Conservation (phyloP, 2,797 vertebrate genomes). For the Crocodylus rhombifer region DNA sequence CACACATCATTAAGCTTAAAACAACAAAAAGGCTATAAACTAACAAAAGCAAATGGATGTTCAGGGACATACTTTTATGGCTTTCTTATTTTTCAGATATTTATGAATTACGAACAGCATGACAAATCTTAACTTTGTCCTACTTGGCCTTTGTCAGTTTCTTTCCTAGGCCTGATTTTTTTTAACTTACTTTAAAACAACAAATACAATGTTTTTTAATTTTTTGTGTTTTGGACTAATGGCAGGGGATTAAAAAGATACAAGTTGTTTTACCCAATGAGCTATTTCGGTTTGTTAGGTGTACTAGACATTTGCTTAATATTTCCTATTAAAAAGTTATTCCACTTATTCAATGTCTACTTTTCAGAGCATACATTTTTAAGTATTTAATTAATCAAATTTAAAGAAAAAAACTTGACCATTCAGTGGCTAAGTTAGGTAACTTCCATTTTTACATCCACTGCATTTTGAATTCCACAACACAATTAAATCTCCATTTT, state of each 20-base stretch:
- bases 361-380: neutral
- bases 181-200: neutral
- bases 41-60: neutral
- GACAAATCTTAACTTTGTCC: neutral
- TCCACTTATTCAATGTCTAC: neutral
- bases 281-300: neutral
- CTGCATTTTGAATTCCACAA: neutral
- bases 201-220: neutral
- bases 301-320: neutral
- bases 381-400: neutral
- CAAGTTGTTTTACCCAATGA: neutral
- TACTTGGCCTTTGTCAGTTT: slow-evolving; percentile 17
- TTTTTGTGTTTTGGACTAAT: no score
- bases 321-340: neutral
- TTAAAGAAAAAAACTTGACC: neutral
- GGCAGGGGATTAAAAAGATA: no score
- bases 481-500: neutral
- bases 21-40: neutral
- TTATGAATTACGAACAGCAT: neutral
- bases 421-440: neutral
- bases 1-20: neutral
- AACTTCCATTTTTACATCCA: neutral
- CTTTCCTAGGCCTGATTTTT: slow-evolving; percentile 19
- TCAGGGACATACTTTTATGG: neutral
- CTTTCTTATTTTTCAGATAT: slow-evolving; percentile 17